A percentile compares a stretch with the other conserved stretches of the same genome.
Conservation (phyloP, 2,797 vertebrate genomes). For the Darevskia mixta region DNA sequence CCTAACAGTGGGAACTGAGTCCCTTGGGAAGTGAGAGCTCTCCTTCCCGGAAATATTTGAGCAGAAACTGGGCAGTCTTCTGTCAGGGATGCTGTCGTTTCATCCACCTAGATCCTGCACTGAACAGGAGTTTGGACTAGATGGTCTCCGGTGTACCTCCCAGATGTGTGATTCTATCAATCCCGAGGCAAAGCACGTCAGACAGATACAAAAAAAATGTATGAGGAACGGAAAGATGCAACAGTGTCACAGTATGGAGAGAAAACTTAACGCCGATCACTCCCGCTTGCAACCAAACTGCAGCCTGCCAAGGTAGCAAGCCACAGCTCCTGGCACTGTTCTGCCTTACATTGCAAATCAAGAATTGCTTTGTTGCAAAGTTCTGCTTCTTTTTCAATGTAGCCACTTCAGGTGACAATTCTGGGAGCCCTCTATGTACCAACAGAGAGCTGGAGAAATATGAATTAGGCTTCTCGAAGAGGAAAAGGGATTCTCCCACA, state of each 20-base stretch:
- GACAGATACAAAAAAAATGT: neutral
- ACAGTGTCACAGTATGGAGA: neutral
- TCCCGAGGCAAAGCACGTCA: neutral
- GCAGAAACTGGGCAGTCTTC: neutral
- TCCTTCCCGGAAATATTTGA: neutral
- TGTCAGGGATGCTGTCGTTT: neutral
- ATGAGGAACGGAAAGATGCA: neutral
- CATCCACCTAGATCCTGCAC: neutral
- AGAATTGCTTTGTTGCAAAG: constrained; percentile 13
- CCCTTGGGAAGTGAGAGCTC: neutral
- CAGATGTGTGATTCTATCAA: neutral
- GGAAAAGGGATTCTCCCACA: neutral
- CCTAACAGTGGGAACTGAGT: neutral
- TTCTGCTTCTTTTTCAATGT: neutral
- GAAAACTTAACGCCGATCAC: neutral
- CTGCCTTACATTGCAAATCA: constrained; percentile 1
- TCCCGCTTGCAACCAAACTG: neutral
- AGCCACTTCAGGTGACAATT: neutral
- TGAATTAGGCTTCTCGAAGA: constrained; percentile 1
- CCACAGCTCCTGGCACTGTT: neutral
- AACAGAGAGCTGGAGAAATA: neutral
- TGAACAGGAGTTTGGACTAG: neutral
- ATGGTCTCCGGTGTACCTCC: neutral
- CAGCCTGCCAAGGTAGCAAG: neutral
- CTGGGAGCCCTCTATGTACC: neutral